These are phyloP conservation scores for Equus quagga DNA, from an alignment of 2,113 vertebrate species.

Conservation along the genomic window DNA sequence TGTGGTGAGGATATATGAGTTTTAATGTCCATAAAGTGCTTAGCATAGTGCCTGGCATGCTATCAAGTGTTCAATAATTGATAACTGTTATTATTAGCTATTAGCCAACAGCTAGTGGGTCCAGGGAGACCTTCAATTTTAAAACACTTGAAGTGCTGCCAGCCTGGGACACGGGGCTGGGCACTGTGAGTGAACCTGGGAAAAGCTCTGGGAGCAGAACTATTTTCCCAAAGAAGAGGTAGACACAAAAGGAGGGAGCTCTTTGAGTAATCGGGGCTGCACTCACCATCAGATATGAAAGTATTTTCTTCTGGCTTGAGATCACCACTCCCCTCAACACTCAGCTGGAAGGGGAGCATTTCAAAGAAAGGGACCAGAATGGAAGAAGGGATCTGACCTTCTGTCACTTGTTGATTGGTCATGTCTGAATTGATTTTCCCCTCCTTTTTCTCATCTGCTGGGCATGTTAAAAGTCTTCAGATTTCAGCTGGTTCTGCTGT, in stretches of 20 bases:
- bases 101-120: constrained; percentile 22
- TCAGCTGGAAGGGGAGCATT: neutral
- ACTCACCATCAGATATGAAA: neutral
- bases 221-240: neutral
- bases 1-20: neutral
- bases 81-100: constrained; percentile 40
- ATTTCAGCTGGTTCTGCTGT: constrained; percentile 36
- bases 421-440: constrained; percentile 14
- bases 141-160: constrained; percentile 27
- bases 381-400: neutral
- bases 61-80: constrained; percentile 44
- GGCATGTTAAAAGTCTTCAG: constrained; percentile 56
- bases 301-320: neutral
- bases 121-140: neutral
- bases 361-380: constrained; percentile 4
- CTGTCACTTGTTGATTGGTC: neutral
- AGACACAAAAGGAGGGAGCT: neutral
- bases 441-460: neutral
- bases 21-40: constrained; percentile 28
- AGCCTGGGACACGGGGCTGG: neutral
- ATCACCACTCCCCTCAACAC: neutral
- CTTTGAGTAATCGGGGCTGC: neutral
- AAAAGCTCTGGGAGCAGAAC: neutral
- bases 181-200: neutral
- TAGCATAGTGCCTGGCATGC: neutral